phyloP scores from a whole-genome alignment of 2,888 invertebrate genomes.

The Tridacna gigas region DNA sequence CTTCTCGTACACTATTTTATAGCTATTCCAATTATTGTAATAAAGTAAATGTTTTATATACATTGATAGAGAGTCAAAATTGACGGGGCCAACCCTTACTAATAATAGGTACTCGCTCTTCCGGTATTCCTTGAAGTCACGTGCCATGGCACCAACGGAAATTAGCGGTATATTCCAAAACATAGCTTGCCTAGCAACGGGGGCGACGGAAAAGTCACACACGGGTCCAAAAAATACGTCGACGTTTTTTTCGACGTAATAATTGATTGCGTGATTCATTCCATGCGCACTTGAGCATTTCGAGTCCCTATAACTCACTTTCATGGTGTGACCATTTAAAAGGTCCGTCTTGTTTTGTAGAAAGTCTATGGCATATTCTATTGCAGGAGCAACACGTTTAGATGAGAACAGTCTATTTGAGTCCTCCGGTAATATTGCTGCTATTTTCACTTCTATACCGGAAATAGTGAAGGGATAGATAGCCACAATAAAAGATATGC shows the following conservation, averaged over 20 bases:
- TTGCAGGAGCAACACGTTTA: constrained; percentile 79
- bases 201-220: constrained; percentile 90
- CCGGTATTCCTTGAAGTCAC: constrained; percentile 77
- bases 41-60: constrained; percentile 62
- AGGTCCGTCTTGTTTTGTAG: constrained; percentile 57
- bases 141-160: constrained; percentile 86
- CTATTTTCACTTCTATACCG: constrained; percentile 68
- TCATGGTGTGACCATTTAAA: constrained; percentile 50
- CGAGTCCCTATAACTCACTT: constrained; percentile 73
- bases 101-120: constrained; percentile 89
- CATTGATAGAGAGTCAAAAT: constrained; percentile 73
- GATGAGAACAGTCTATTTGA: constrained; percentile 73
- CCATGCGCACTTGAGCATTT: constrained; percentile 75
- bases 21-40: constrained; percentile 65
- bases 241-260: constrained; percentile 72
- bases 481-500: background rate
- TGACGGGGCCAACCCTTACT: constrained; percentile 86
- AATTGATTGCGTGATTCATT: constrained; percentile 77
- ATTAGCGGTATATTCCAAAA: constrained; percentile 95
- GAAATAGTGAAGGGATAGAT: background rate
- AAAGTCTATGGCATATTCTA: constrained; percentile 78
- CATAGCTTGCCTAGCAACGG: constrained; percentile 93
- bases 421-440: constrained; percentile 74
- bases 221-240: constrained; percentile 82
- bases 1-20: constrained; percentile 91